phyloP scores from a whole-genome alignment of 30 jellyfish, hydroid and myxozoan species.

The Nemopilema nomurai region DNA sequence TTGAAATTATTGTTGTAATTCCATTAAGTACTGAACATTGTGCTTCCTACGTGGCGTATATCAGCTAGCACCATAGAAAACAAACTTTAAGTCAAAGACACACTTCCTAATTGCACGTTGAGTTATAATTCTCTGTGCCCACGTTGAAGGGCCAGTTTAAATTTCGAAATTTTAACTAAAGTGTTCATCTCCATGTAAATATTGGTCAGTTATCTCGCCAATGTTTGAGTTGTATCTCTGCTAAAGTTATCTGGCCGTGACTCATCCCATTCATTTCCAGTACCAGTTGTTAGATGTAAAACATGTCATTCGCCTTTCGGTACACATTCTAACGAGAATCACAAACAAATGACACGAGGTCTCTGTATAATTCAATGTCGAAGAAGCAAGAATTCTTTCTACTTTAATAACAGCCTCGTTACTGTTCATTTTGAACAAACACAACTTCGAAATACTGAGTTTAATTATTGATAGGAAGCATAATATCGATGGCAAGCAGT shows the following conservation, averaged over 20 bases:
- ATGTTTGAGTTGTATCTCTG: background rate
- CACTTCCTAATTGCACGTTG: background rate
- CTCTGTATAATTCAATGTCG: background rate
- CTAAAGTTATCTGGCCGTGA: background rate
- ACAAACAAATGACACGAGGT: background rate
- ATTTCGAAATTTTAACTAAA: background rate
- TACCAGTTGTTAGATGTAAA: no score
- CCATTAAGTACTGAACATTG: no score
- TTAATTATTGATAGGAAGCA: no score
- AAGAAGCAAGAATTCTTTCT: background rate
- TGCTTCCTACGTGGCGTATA: no score
- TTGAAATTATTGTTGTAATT: no score
- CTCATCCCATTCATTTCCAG: no score
- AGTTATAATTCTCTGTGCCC: no score
- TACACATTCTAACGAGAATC: background rate
- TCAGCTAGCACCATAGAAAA: no score
- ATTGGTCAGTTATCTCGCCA: background rate
- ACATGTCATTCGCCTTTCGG: background rate
- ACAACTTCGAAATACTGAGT: background rate
- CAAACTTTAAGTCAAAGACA: no score
- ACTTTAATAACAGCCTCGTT: background rate
- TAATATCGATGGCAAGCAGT: background rate
- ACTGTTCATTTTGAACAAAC: background rate
- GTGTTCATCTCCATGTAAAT: background rate
- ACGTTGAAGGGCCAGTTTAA: background rate